phyloP scores from a whole-genome alignment of 2,888 invertebrate species.

The Euproctis similis region DNA sequence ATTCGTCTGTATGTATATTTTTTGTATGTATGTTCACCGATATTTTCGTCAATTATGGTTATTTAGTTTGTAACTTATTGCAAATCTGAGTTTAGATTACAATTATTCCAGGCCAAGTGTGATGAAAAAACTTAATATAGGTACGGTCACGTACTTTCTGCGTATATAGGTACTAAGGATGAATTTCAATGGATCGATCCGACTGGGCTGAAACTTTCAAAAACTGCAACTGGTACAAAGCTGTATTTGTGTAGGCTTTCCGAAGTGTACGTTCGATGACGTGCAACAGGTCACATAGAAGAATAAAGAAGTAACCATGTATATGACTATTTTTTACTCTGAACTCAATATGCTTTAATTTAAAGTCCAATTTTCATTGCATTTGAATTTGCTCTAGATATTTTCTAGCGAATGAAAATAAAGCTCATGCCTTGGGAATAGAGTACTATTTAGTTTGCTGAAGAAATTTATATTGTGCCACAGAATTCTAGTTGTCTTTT shows the following conservation, averaged over 20 bases:
- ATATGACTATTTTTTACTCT: conserved; percentile 19
- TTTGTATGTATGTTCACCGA: no score
- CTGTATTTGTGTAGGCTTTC: conserved; percentile 13
- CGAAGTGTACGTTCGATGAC: conserved; percentile 19
- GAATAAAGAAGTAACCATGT: conserved; percentile 25
- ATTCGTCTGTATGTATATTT: no score
- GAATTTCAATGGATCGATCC: no score
- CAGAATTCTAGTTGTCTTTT: conserved; percentile 14
- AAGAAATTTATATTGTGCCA: conserved; percentile 6
- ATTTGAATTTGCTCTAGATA: conserved; percentile 1
- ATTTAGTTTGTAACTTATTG: no score
- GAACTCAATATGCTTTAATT: rapidly evolving
- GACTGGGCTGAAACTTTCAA: no score
- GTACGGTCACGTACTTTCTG: no score
- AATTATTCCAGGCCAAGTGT: no score
- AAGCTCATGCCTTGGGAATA: neutral
- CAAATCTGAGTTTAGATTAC: no score
- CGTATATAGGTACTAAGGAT: no score
- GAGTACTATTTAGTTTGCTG: conserved; percentile 8
- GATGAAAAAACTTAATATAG: no score
- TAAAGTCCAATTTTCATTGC: conserved; percentile 5
- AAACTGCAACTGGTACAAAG: conserved; percentile 14
- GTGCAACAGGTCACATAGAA: conserved; percentile 34
- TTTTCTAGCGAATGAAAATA: neutral
- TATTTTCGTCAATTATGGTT: no score